These are phyloP conservation scores for Idaea aversata DNA, from an alignment of 2,888 invertebrate species.

Conservation along the genomic window DNA sequence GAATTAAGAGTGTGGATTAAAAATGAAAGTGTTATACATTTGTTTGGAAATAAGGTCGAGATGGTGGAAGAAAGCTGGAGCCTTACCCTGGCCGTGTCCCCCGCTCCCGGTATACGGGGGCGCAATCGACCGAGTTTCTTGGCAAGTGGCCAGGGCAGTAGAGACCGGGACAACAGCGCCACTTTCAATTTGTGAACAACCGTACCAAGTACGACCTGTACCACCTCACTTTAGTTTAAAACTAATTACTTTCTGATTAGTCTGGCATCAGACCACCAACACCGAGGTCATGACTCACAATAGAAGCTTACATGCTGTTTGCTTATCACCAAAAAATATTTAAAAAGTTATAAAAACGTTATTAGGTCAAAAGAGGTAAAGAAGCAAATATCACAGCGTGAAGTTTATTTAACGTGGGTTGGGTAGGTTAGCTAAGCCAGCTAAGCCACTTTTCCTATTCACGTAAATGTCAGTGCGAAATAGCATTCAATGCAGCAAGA, in stretches of 20 bases:
- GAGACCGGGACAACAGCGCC: conserved; percentile 41
- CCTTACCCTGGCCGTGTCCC: conserved; percentile 31
- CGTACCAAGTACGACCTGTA: conserved; percentile 43
- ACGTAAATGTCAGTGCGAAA: neutral
- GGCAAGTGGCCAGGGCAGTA: conserved; percentile 53
- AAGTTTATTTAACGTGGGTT: too few relatives aligned
- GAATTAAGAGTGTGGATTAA: conserved; percentile 17
- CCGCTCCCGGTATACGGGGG: conserved; percentile 31
- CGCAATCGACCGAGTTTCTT: conserved; percentile 60
- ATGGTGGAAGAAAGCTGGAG: conserved; percentile 28
- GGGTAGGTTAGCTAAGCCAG: neutral
- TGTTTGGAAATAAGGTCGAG: conserved; percentile 34
- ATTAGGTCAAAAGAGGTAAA: too few relatives aligned
- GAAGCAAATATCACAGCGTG: too few relatives aligned
- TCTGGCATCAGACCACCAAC: conserved; percentile 11
- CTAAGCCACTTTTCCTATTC: neutral
- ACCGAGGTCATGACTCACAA: too few relatives aligned
- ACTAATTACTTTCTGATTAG: conserved; percentile 32
- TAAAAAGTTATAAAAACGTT: too few relatives aligned
- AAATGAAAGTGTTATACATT: conserved; percentile 16
- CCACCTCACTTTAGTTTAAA: conserved; percentile 21
- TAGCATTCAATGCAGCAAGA: neutral
- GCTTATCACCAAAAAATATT: too few relatives aligned
- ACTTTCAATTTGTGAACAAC: conserved; percentile 52
- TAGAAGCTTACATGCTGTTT: too few relatives aligned